Evolutionary conservation across 1,140 invertebrate genomes (phyloP).

Genomic region (Drosophila pandora): DNA sequence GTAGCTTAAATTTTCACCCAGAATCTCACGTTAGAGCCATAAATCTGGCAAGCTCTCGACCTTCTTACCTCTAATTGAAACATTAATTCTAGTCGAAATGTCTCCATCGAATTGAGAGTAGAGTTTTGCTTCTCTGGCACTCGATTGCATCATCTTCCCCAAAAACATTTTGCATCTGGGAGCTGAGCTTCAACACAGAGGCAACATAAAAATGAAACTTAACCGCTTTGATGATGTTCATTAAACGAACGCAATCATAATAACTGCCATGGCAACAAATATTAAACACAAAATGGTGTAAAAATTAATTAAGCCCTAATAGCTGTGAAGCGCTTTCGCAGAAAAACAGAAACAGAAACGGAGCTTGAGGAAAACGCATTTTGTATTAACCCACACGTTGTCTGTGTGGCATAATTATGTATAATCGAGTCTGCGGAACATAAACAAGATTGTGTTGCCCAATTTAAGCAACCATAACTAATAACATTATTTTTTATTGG

Average conservation of each 20-base stretch:
- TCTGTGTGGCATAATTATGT: constrained; percentile 15
- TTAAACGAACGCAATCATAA: constrained; percentile 46
- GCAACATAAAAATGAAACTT: constrained; percentile 41
- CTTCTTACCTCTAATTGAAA: constrained; percentile 36
- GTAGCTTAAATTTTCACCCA: neutral
- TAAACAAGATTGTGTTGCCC: constrained; percentile 19
- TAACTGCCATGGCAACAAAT: constrained; percentile 41
- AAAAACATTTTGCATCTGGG: constrained; percentile 3
- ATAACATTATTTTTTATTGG: constrained; percentile 5
- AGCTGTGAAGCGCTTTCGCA: constrained; percentile 44
- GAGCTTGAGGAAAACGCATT: neutral
- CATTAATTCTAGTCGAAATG: constrained; percentile 28
- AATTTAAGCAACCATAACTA: constrained; percentile 29
- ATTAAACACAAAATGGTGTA: constrained; percentile 41
- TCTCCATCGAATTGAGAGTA: constrained; percentile 29
- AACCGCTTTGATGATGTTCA: constrained; percentile 38
- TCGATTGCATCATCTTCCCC: constrained; percentile 27
- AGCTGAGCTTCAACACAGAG: constrained; percentile 2
- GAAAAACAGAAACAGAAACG: neutral
- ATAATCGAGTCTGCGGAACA: constrained; percentile 18
- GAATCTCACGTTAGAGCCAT: constrained; percentile 5
- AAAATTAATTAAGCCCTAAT: constrained; percentile 58
- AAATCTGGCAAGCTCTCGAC: constrained; percentile 3
- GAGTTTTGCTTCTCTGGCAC: neutral
- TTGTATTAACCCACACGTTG: neutral